Evolutionary conservation across 2,113 vertebrate genomes (phyloP), one percentile per base, ranked within the genome.

Genomic region (Todiramphus saurophagus): DNA sequence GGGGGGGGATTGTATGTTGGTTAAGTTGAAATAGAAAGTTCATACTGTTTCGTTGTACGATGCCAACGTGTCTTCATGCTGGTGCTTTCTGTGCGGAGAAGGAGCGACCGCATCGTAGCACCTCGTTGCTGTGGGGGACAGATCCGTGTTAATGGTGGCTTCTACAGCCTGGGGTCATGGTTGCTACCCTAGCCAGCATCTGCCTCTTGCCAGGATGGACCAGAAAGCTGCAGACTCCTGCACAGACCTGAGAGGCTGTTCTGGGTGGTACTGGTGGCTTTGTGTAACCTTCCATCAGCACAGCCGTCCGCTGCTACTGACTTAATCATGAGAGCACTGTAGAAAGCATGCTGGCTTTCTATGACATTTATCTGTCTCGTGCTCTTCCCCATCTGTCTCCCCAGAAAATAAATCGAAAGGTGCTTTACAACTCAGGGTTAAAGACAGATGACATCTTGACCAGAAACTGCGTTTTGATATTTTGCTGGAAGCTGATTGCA

Each of bases 341-440:
- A 33, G 67, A 51, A 31, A 60, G 35, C 30, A 17, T 20, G 5
- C 23, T 19, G 28, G 48, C 63, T 60, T 58, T 51, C 67, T 41
- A 33, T 31, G 5, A 10, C 35, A 3, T 31, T 43, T 28, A 2
- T 37, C 56, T 51, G 19, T 10, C n/a, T 37, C 1, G 0, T 53
- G 20, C 48, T 58, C 9, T 30, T 83, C 44, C 81, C 24, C 31
- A 5, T 27, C 66, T 46, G 31, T 39, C 43, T 87, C 28, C 59
- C 31, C 50, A 67, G 59, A 80, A 93, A 77, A 58, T 30, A 53
- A 85, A 76, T 69, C 16, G 43, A 72, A 66, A 55, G 8, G 2
- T 58, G 44, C 13, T 88, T 66, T 51, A 50, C 74, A 59, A 59
- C 3, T 8, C 13, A 55, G 27, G 4, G 19, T 25, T 50, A 39